Conservation (phyloP, 2,888 invertebrate species). For the Buathra laborator region DNA sequence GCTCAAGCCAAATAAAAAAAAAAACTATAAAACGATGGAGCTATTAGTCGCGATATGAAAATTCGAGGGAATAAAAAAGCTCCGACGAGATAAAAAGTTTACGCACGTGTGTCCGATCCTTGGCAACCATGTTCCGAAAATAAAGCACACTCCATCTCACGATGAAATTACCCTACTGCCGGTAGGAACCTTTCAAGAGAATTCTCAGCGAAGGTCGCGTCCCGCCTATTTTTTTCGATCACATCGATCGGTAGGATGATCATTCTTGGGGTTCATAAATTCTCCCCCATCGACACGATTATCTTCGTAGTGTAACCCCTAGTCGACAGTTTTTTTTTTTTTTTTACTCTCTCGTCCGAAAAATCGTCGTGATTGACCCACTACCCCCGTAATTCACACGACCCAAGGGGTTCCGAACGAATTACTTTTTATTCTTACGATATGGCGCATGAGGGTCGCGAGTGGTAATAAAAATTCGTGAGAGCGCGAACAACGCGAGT, state of each 20-base stretch:
- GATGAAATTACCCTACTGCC: not conserved
- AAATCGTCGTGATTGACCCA: slow-evolving; percentile 80
- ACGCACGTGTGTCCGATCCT: slow-evolving; percentile 21
- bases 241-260: slow-evolving; percentile 6
- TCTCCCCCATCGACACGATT: slow-evolving; percentile 63
- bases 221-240: slow-evolving; percentile 75
- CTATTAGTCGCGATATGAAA: not conserved
- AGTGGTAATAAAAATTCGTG: slow-evolving; percentile 62
- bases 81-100: not conserved
- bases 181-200: slow-evolving; percentile 30
- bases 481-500: slow-evolving; percentile 43
- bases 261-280: slow-evolving; percentile 16
- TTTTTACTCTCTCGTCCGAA: slow-evolving; percentile 50
- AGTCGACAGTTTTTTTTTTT: slow-evolving; percentile 66
- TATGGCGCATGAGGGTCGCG: slow-evolving; percentile 47
- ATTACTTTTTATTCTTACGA: slow-evolving; percentile 62
- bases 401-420: slow-evolving; percentile 3
- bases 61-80: not conserved
- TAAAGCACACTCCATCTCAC: slow-evolving; percentile 49
- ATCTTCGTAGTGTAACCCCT: slow-evolving; percentile 42
- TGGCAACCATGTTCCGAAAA: slow-evolving; percentile 51
- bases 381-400: slow-evolving; percentile 82
- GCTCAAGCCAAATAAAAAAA: not conserved
- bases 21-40: not conserved
- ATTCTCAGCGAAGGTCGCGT: slow-evolving; percentile 68